These are phyloP conservation scores for Cataglyphis hispanica DNA, from an alignment of 1,140 invertebrate species.

Conservation along the genomic window DNA sequence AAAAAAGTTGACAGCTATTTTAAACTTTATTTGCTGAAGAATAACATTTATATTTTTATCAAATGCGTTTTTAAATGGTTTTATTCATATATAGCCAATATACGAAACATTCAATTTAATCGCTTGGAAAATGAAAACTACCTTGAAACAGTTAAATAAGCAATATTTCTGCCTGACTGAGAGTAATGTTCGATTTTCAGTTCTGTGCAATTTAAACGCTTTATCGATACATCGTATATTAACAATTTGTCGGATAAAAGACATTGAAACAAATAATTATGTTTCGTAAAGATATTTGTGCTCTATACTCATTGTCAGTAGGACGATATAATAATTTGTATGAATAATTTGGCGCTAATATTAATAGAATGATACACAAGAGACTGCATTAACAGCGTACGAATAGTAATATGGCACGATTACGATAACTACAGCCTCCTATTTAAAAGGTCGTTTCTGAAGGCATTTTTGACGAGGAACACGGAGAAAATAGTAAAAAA, in stretches of 20 bases:
- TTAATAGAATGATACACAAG: background rate
- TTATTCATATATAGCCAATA: conserved; percentile 11
- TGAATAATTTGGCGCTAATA: conserved; percentile 10
- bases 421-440: too few species aligned
- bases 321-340: background rate
- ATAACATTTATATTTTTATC: conserved; percentile 29
- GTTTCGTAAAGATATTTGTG: background rate
- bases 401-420: too few species aligned
- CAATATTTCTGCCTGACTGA: conserved; percentile 30
- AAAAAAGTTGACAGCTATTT: background rate
- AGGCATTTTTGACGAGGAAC: too few species aligned
- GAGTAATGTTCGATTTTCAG: conserved; percentile 38
- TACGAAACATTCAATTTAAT: conserved; percentile 42
- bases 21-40: conserved; percentile 3
- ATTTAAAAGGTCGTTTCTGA: too few species aligned
- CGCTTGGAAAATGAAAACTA: conserved; percentile 38
- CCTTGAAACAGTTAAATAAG: conserved; percentile 30
- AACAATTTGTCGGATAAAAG: conserved; percentile 18
- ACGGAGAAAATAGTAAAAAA: too few species aligned
- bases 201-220: conserved; percentile 21
- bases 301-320: background rate
- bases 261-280: conserved; percentile 7
- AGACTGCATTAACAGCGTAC: background rate
- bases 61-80: conserved; percentile 32
- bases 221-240: conserved; percentile 37